Evolutionary conservation across 2,888 invertebrate species (phyloP).

Genomic region (Apodemia duryi): DNA sequence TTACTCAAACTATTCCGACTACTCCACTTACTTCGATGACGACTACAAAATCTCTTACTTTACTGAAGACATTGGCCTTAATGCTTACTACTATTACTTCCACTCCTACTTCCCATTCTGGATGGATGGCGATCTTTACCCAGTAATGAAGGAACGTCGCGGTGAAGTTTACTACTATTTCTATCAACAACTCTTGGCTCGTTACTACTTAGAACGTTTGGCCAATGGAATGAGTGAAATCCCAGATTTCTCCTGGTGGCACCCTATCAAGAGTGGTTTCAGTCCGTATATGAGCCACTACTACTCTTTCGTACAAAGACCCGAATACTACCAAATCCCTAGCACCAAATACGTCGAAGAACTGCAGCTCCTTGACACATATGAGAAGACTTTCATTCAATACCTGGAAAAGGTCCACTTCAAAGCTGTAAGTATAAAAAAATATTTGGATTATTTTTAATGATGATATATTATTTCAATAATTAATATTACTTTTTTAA

Average conservation of each 20-base stretch:
- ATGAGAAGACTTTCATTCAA: conserved; percentile 75
- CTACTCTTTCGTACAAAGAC: conserved; percentile 41
- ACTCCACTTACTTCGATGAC: conserved; percentile 67
- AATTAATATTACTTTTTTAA: conserved; percentile 15
- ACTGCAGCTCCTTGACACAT: conserved; percentile 77
- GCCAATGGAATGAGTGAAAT: conserved; percentile 81
- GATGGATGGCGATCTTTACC: conserved; percentile 75
- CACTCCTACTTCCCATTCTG: conserved; percentile 82
- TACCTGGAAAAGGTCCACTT: conserved; percentile 76
- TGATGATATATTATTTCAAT: neutral
- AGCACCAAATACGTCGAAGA: conserved; percentile 67
- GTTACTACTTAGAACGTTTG: conserved; percentile 85
- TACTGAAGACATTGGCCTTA: conserved; percentile 84
- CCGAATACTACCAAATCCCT: conserved; percentile 78
- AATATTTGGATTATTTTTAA: neutral
- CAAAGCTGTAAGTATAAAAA: conserved; percentile 73
- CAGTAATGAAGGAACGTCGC: conserved; percentile 73
- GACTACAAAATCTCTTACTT: conserved; percentile 83
- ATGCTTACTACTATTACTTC: conserved; percentile 83
- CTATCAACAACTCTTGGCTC: conserved; percentile 83
- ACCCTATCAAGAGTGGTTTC: conserved; percentile 69
- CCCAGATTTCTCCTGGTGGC: conserved; percentile 81
- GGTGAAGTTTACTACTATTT: conserved; percentile 83
- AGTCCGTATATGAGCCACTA: conserved; percentile 34
- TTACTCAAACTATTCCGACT: conserved; percentile 80